These are phyloP conservation scores for Acrocera orbiculus DNA, from an alignment of 2,888 invertebrate genomes.

Conservation along the genomic window DNA sequence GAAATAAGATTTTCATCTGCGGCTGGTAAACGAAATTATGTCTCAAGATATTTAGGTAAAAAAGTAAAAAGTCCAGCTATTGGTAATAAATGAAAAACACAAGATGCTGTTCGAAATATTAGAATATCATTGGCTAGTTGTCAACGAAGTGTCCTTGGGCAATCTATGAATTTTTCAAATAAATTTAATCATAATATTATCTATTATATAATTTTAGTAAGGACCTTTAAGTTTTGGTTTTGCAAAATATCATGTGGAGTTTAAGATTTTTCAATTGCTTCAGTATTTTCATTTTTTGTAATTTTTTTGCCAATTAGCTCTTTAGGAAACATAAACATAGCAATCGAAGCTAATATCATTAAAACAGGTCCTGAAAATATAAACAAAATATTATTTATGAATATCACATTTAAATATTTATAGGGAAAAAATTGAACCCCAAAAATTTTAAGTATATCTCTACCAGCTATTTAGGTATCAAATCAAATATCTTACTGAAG, in stretches of 20 bases:
- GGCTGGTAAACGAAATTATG: conserved; percentile 76
- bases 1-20: conserved; percentile 81
- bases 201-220: neutral
- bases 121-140: conserved; percentile 77
- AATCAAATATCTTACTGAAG: too few relatives aligned
- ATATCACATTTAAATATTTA: too few relatives aligned
- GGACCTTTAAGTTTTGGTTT: conserved; percentile 46
- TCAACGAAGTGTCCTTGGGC: conserved; percentile 59
- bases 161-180: conserved; percentile 36
- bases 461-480: too few relatives aligned
- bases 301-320: conserved; percentile 42
- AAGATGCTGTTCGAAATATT: conserved; percentile 80
- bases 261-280: conserved; percentile 8
- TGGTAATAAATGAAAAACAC: conserved; percentile 75
- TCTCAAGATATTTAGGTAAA: conserved; percentile 82
- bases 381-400: too few relatives aligned
- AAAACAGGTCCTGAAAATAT: conserved; percentile 47
- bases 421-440: too few relatives aligned
- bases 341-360: conserved; percentile 65
- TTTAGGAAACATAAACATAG: conserved; percentile 84
- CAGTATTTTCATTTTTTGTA: conserved; percentile 19
- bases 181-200: neutral
- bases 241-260: conserved; percentile 31
- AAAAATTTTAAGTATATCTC: too few relatives aligned
- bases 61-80: conserved; percentile 87